Conservation (phyloP, 2,113 vertebrate genomes). For the Sylvietta virens region DNA sequence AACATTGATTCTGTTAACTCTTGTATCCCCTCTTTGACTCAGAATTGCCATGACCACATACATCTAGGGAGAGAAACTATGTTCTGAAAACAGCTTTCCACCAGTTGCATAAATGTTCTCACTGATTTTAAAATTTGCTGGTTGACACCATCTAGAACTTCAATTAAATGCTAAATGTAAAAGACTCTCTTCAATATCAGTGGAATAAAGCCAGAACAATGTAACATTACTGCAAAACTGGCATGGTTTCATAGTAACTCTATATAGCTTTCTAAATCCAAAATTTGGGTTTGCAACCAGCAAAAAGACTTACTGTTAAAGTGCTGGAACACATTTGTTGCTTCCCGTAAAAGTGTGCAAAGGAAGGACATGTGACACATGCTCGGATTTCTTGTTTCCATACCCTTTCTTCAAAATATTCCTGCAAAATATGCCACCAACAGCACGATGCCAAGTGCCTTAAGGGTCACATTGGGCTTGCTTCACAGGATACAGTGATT, state of each 20-base stretch:
- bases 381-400: constrained; percentile 2
- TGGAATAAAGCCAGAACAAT: constrained; percentile 13
- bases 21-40: not conserved
- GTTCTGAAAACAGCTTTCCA: not conserved
- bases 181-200: not conserved
- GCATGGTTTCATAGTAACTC: not conserved
- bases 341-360: not conserved
- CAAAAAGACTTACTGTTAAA: constrained; percentile 51
- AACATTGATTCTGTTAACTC: not conserved
- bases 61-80: not conserved
- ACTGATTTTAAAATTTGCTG: not conserved
- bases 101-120: not conserved
- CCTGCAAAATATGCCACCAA: constrained; percentile 13
- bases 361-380: not conserved
- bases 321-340: constrained; percentile 27
- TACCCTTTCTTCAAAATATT: constrained; percentile 50
- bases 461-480: constrained; percentile 35
- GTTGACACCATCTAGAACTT: not conserved
- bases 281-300: constrained; percentile 25
- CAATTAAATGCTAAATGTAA: not conserved
- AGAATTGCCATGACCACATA: not conserved
- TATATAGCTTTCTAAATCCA: not conserved
- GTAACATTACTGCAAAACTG: not conserved
- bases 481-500: constrained; percentile 55
- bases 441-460: constrained; percentile 29